These are phyloP conservation scores for Madoqua kirkii DNA, from an alignment of 2,113 vertebrate genomes.

Conservation along the genomic window DNA sequence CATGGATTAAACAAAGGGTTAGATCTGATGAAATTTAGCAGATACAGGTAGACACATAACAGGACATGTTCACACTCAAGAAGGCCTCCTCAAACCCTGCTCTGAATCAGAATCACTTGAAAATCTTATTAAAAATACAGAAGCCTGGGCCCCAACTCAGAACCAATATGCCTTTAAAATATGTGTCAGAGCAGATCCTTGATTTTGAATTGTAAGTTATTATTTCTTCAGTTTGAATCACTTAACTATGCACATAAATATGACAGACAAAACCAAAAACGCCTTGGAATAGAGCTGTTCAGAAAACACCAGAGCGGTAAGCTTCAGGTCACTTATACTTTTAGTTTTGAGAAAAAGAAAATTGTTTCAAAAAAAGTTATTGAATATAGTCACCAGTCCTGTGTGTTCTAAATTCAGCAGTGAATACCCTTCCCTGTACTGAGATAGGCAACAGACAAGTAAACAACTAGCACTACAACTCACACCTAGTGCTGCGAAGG, in stretches of 20 bases:
- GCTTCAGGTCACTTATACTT: neutral
- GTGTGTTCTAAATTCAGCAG: neutral
- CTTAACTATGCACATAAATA: neutral
- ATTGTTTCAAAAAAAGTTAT: neutral
- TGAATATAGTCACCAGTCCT: neutral
- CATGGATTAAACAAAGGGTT: neutral
- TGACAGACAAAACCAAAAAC: neutral
- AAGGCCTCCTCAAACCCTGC: neutral
- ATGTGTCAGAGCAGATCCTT: neutral
- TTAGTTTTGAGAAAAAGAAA: neutral
- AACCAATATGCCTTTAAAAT: neutral
- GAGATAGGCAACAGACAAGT: neutral
- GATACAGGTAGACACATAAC: neutral
- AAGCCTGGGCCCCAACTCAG: neutral
- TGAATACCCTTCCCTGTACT: neutral
- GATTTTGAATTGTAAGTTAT: neutral
- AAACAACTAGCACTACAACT: neutral
- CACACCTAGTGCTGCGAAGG: neutral
- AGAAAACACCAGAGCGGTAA: neutral
- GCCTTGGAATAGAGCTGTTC: neutral
- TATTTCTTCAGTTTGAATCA: neutral
- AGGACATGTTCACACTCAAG: neutral
- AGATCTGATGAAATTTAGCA: neutral
- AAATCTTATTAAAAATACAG: neutral
- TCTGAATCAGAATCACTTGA: neutral